Percentiles rank a stretch among this genome's conserved stretches.
Evolutionary conservation across 2,113 vertebrate genomes (phyloP).

Genomic region (Thunnus maccoyii): DNA sequence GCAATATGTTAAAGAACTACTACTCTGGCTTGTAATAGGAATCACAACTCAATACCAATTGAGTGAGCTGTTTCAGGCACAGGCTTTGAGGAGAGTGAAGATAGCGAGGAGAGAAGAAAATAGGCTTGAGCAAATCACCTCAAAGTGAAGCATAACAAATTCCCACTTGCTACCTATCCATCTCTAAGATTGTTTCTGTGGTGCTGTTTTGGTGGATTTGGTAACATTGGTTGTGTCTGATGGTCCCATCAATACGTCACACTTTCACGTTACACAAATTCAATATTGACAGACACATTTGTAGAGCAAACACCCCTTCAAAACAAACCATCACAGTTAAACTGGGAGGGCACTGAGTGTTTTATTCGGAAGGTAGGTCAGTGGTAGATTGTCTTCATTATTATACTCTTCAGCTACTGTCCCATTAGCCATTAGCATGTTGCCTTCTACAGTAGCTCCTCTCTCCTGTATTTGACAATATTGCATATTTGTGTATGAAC

Average conservation of each 20-base stretch:
- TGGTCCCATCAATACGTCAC: conserved; percentile 20
- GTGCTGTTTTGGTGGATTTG: conserved; percentile 13
- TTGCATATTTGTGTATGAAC: conserved; percentile 27
- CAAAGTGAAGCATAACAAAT: conserved; percentile 15
- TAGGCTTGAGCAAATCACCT: conserved; percentile 17
- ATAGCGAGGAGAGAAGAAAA: neutral
- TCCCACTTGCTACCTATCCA: neutral
- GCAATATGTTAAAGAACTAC: conserved; percentile 3
- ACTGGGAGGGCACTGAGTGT: neutral
- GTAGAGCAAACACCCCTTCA: neutral
- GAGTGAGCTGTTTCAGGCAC: neutral
- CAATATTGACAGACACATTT: conserved; percentile 31
- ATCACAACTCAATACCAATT: conserved; percentile 11
- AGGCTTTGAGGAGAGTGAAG: neutral
- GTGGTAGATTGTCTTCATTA: neutral
- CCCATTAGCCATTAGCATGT: conserved; percentile 43
- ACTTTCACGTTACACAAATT: conserved; percentile 22
- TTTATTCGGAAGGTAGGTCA: conserved; percentile 18
- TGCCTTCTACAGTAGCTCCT: conserved; percentile 5
- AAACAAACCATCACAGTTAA: conserved; percentile 30
- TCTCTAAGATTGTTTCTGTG: neutral
- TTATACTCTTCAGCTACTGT: conserved; percentile 17
- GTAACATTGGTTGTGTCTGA: conserved; percentile 2
- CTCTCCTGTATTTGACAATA: conserved; percentile 29
- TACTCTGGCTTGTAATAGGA: conserved; percentile 14